A percentile compares a stretch with the other conserved stretches of the same genome.
phyloP scores from a whole-genome alignment of 2,888 invertebrate genomes.

The Heliconius ismenius region DNA sequence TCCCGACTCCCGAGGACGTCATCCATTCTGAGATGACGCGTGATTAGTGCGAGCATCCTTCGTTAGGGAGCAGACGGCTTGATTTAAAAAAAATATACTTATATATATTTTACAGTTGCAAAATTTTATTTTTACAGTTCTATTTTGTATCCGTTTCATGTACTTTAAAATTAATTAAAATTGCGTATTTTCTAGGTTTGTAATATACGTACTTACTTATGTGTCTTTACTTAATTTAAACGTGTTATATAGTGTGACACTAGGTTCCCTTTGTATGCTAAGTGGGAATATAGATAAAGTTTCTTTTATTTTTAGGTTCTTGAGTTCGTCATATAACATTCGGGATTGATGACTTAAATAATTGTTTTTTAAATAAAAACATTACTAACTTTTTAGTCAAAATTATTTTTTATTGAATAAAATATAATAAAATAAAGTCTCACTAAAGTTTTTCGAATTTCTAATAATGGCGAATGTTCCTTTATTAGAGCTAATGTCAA shows the following conservation, averaged over 20 bases:
- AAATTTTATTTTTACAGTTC: background rate
- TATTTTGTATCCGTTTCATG: background rate
- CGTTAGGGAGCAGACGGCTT: slow-evolving; percentile 15
- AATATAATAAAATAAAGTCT: background rate
- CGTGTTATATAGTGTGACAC: too few relatives aligned
- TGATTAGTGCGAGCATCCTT: slow-evolving; percentile 22
- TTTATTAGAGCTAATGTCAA: background rate
- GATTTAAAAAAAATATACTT: background rate
- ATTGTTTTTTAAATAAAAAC: too few relatives aligned
- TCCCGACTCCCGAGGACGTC: slow-evolving; percentile 8
- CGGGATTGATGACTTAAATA: too few relatives aligned
- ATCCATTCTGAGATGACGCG: slow-evolving; percentile 21
- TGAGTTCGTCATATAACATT: too few relatives aligned
- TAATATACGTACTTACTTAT: too few relatives aligned
- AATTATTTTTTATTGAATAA: background rate
- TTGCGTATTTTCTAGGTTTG: background rate
- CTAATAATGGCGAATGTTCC: too few relatives aligned
- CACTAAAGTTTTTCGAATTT: background rate
- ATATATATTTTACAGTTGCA: background rate
- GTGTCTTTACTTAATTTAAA: too few relatives aligned
- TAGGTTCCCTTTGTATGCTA: too few relatives aligned
- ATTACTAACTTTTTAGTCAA: too few relatives aligned
- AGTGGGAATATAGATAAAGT: too few relatives aligned
- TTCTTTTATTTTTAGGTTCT: too few relatives aligned
- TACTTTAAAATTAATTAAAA: background rate